Evolutionary conservation across 2,797 vertebrate genomes (phyloP), one percentile per base, ranked within the genome.

Genomic region (Falco biarmicus): DNA sequence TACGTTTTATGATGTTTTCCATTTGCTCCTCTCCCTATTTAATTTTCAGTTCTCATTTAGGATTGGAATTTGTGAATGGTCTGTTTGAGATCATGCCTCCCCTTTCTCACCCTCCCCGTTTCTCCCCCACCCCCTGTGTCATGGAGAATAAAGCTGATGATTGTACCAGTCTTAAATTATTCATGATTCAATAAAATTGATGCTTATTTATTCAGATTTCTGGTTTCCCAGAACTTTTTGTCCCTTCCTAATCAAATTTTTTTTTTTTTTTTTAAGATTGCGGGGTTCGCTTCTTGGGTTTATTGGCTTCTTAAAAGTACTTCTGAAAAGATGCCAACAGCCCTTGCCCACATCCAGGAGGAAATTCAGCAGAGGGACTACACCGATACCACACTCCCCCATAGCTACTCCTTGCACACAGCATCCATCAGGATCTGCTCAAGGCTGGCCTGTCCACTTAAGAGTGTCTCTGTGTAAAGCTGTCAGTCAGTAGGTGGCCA

Each of bases 101-200:
- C 89, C 79, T 87, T 93, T 87, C 82, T 95, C 93, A 51, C 81
- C 88, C 20, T 84, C 47, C 85, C 68, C 3, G 0, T 92, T 89
- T 88, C 83, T 74, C 56, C 75, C 68, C 79, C 22, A 1, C 53
- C 93, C 94, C 15, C 96, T 93, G 65, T 93, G 96, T 98, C 97
- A 98, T 97, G 96, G 97, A 98, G 97, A 98, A 98, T 98, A 98
- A 99, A 98, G 97, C 98, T 98, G 98, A 99, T 99, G 98, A 99
- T 99, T 99, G 99, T 99, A 99, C 98, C 98, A 98, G 99, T 99
- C 99, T 99, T 99, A 99, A 99, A 98, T 99, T 99, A 99, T 99
- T 99, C 99, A 99, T 98, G 98, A 99, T 98, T 98, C 98, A 99
- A 99, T 99, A 99, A 99, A 99, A 98, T 98, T 97, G 98, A 99